phyloP scores from a whole-genome alignment of 2,888 invertebrate species.

The Xanthorhoe spadicearia region DNA sequence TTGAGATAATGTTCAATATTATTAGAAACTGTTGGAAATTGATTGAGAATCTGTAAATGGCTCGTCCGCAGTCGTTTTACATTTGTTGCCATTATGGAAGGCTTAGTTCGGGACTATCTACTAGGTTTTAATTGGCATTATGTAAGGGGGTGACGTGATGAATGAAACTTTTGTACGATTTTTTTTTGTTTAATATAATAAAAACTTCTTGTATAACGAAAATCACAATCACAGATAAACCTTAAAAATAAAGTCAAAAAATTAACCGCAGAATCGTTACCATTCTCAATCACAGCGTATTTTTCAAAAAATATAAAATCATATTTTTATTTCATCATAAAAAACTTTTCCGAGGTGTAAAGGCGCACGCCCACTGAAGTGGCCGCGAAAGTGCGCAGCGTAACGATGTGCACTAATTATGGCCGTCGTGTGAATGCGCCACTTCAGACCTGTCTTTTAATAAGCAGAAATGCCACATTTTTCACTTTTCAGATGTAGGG shows the following conservation, averaged over 20 bases:
- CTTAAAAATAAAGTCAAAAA: too few relatives aligned
- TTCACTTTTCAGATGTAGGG: conserved; percentile 19
- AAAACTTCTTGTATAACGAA: too few relatives aligned
- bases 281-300: too few relatives aligned
- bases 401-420: conserved; percentile 41
- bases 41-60: conserved; percentile 37
- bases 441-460: conserved; percentile 32
- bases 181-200: too few relatives aligned
- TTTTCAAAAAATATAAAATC: neutral
- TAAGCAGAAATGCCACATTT: conserved; percentile 19
- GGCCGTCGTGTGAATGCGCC: conserved; percentile 23
- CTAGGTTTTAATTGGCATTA: too few relatives aligned
- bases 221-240: too few relatives aligned
- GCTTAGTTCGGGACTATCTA: neutral
- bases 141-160: too few relatives aligned
- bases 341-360: conserved; percentile 12
- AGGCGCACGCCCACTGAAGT: conserved; percentile 14
- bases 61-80: conserved; percentile 7
- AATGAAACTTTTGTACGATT: too few relatives aligned
- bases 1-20: conserved; percentile 38
- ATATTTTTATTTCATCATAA: neutral
- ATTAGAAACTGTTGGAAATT: conserved; percentile 36
- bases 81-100: neutral
- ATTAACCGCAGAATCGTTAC: neutral
- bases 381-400: conserved; percentile 15